Percentiles rank a stretch among this genome's conserved stretches.
Evolutionary conservation across 1,140 invertebrate genomes (phyloP).

Genomic region (Asbolus verrucosus): DNA sequence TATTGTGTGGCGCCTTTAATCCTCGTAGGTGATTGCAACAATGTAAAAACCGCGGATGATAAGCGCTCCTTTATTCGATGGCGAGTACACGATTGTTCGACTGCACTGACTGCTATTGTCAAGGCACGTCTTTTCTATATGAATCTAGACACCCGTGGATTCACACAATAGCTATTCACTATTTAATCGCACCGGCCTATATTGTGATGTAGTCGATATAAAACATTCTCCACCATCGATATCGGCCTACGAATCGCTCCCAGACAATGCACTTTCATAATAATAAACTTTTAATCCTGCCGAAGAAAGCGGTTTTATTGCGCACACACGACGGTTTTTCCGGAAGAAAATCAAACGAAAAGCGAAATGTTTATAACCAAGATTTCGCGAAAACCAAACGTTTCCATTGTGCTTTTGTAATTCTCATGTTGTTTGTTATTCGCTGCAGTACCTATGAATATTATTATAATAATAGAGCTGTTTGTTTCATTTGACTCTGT

Average conservation of each 20-base stretch:
- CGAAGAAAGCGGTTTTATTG: conserved; percentile 35
- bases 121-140: conserved; percentile 56
- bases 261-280: conserved; percentile 44
- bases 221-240: conserved; percentile 53
- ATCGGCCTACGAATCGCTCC: conserved; percentile 49
- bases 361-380: no score
- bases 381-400: conserved; percentile 3
- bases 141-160: conserved; percentile 58
- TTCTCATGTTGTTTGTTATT: conserved; percentile 24
- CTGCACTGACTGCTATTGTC: conserved; percentile 53
- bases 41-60: conserved; percentile 41
- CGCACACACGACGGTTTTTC: no score
- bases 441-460: conserved; percentile 20
- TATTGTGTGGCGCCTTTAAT: conserved; percentile 35
- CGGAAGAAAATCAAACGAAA: no score
- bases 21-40: conserved; percentile 39
- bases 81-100: conserved; percentile 52
- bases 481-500: conserved; percentile 41
- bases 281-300: conserved; percentile 47
- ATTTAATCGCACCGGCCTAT: conserved; percentile 57
- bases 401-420: conserved; percentile 34
- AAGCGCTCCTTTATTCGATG: conserved; percentile 38
- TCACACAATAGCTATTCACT: conserved; percentile 57
- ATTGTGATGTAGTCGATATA: conserved; percentile 56
- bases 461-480: conserved; percentile 41